Conservation (phyloP, 2,888 invertebrate genomes). For the Brachypalpus laphriformis region DNA sequence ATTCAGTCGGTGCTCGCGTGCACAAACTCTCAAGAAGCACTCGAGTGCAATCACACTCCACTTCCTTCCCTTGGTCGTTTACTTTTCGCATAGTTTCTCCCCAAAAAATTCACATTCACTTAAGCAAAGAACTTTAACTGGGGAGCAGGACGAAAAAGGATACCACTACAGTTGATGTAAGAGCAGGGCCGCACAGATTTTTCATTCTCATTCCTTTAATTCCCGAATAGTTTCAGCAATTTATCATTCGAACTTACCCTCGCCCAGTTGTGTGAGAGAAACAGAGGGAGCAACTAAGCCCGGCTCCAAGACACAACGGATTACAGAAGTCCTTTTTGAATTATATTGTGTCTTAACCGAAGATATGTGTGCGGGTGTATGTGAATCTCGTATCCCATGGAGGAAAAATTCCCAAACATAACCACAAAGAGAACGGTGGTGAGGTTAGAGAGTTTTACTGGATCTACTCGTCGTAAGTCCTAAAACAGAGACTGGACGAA, state of each 20-base stretch:
- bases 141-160: constrained; percentile 32
- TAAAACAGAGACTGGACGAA: not conserved
- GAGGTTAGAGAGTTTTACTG: not conserved
- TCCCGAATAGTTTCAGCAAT: constrained; percentile 69
- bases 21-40: constrained; percentile 17
- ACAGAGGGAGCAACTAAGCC: constrained; percentile 47
- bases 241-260: constrained; percentile 62
- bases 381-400: not conserved
- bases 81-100: constrained; percentile 10
- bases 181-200: constrained; percentile 67
- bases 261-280: not conserved
- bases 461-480: not conserved
- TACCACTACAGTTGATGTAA: constrained; percentile 43
- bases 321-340: constrained; percentile 67
- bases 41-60: constrained; percentile 19
- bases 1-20: constrained; percentile 49
- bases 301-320: constrained; percentile 63
- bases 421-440: constrained; percentile 4
- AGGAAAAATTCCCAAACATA: constrained; percentile 17
- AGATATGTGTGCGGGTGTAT: not conserved
- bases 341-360: constrained; percentile 61
- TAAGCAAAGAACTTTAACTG: constrained; percentile 33
- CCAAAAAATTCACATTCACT: constrained; percentile 43
- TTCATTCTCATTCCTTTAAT: constrained; percentile 73
- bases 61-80: constrained; percentile 6